Evolutionary conservation across 2,113 vertebrate genomes (phyloP).

Genomic region (Aegypius monachus): DNA sequence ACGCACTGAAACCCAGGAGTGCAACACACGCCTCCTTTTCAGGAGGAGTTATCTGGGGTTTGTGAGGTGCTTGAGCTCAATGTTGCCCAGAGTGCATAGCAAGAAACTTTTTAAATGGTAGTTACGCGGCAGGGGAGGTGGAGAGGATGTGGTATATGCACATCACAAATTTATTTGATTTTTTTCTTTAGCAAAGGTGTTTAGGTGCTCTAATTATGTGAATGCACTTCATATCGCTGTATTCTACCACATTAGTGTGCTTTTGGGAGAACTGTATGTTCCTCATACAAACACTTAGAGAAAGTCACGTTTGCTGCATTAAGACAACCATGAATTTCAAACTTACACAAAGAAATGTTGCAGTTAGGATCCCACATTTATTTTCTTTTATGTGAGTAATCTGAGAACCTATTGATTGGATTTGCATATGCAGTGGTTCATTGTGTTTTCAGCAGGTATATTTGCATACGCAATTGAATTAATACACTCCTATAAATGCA

Average conservation of each 20-base stretch:
- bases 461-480: background rate
- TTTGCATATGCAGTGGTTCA: background rate
- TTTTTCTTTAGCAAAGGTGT: background rate
- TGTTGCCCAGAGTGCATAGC: rapidly evolving
- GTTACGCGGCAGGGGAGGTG: background rate
- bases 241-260: background rate
- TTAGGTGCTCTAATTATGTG: background rate
- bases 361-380: background rate
- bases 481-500: background rate
- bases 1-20: background rate
- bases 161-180: background rate
- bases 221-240: rapidly evolving
- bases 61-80: background rate
- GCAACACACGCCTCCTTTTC: background rate
- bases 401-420: background rate
- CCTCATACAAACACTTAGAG: background rate
- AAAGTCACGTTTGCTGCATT: background rate
- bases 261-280: background rate
- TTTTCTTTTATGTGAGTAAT: background rate
- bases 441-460: background rate
- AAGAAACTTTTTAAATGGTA: background rate
- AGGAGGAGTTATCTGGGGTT: background rate
- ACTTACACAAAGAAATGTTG: background rate
- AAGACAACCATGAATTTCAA: background rate
- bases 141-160: background rate